Base-by-base conservation (phyloP, 2,797 vertebrate species). In the Fundulus diaphanus region DNA sequence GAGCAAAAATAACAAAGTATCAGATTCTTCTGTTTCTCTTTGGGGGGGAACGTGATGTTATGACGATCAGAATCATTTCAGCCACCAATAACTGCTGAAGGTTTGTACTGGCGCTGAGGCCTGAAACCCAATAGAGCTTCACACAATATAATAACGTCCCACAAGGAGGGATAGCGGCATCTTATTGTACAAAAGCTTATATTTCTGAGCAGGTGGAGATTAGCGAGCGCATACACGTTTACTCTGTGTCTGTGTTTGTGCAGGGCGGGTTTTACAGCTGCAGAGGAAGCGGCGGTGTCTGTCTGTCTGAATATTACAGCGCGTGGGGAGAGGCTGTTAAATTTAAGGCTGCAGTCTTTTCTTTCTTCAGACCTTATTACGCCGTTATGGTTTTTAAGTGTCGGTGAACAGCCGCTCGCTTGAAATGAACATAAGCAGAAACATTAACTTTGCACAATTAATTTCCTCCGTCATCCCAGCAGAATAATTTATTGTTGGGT, bases 31-130 rank as follows among this genome's bases (percentile, higher is more conserved):
- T 78, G 74, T 81, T 88, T 75, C 68, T 59, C 84, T 77, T 79
- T 46, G 7, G 81, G n/a, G 76, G 77, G 33, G 33, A 87, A 83
- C 31, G 13, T 67, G 77, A 89, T 87, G 82, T 88, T 82, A 78
- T 80, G 76, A 86, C 70, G 79, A 87, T 85, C 78, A 82, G 63
- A 79, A 86, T 69, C 31, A 8, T 65, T 78, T 77, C 57, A 78
- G 73, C 84, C 85, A 83, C 81, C 82, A 85, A 82, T 74, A 86
- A 85, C 86, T 79, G 70, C 68, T 78, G 48, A 74, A 79, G 79
- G 82, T 90, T 91, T 88, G 59, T 76, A 20, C 72, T 90, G 90
- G 88, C 87, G 57, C 35, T 16, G 66, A 37, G 75, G 57, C 15
- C 31, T 42, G 80, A 90, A 89, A 91, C 76, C 68, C 37, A 78